Evolutionary conservation across 2,113 vertebrate genomes (phyloP), one percentile per base, ranked within the genome.

Genomic region (Empidonax alnorum): DNA sequence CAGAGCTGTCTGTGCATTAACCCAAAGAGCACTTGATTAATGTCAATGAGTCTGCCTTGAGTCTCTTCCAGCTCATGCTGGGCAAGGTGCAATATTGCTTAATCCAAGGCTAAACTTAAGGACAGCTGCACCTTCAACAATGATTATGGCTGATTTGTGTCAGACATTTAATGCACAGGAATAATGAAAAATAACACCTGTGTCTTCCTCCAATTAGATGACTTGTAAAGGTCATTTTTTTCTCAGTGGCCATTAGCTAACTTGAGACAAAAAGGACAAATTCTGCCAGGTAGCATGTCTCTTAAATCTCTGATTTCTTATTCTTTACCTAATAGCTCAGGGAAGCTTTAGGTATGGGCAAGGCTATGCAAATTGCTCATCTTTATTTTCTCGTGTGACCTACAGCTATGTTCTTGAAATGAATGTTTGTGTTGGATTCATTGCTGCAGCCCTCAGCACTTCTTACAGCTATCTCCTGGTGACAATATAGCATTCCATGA

Each of bases 401-500:
- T 93, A 80, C 58, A 87, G 39, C 53, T 65, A 41, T 33, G 67
- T 58, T 91, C 87, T 87, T 87, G 78, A 90, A 96, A 95, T 76
- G 15, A 63, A 69, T 83, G 47, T 73, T 89, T 95, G 33, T 50
- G 37, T 68, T 84, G 75, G 68, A 77, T 75, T 84, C 74, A 72
- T 44, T 82, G 87, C 71, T 93, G 87, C 92, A 76, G 44, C 81
- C 47, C 87, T 97, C 87, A 91, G 94, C 90, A 93, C 28, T 95
- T 94, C 87, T 96, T 23, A 76, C 27, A 23, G 31, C 31, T 73
- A 4, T 79, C 35, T 87, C 28, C 41, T 62, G 49, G 67, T 90
- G 82, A 76, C 62, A 87, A 30, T 5, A 25, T 41, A 23, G 41
- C 53, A n/a, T 72, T 94, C 62, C 63, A 76, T 24, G 67, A 79